Percentiles rank a stretch among this genome's conserved stretches.
Evolutionary conservation across 2,113 vertebrate genomes (phyloP).

Genomic region (Platichthys stellatus): DNA sequence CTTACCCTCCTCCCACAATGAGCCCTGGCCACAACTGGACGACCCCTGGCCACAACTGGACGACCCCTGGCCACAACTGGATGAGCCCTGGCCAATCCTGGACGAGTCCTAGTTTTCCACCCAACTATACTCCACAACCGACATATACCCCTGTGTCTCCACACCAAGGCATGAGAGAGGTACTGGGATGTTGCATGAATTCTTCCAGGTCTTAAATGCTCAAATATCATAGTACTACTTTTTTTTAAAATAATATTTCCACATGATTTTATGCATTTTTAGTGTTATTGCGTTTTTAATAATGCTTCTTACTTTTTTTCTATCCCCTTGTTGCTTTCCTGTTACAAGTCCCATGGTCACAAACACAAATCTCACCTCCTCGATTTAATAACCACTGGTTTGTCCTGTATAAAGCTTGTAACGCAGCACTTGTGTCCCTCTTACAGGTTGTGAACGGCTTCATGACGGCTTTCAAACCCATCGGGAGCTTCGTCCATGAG

Average conservation of each 20-base stretch:
- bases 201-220: not conserved
- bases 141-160: slow-evolving; percentile 1
- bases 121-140: not conserved
- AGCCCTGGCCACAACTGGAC: not conserved
- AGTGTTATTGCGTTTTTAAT: too few species aligned
- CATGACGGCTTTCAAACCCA: slow-evolving; percentile 66
- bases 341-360: too few species aligned
- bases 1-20: slow-evolving; percentile 9
- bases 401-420: not conserved
- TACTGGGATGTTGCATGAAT: slow-evolving; percentile 10
- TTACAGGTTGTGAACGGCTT: slow-evolving; percentile 70
- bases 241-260: too few species aligned
- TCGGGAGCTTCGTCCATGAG: slow-evolving; percentile 71
- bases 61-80: not conserved
- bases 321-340: too few species aligned
- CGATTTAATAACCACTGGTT: too few species aligned
- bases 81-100: too few species aligned
- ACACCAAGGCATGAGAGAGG: slow-evolving; percentile 57
- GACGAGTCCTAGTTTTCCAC: not conserved
- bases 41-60: not conserved
- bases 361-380: too few species aligned
- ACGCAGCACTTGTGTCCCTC: not conserved
- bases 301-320: too few species aligned
- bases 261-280: too few species aligned
- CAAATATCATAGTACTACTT: too few species aligned